phyloP scores from a whole-genome alignment of 2,888 invertebrate genomes.

The Mesoligia furuncula region DNA sequence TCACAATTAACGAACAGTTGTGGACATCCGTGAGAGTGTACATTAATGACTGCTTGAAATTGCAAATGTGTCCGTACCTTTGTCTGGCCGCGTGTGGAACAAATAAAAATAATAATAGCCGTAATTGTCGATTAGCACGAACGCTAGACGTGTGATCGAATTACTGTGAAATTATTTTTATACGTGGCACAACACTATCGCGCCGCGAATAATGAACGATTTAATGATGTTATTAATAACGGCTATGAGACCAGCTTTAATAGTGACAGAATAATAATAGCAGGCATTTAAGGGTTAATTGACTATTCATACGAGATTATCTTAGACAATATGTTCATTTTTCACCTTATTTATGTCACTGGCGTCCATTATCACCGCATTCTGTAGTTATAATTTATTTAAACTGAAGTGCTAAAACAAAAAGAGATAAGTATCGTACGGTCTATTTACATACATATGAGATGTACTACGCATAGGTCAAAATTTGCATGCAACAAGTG shows the following conservation, averaged over 20 bases:
- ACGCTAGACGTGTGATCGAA: constrained; percentile 59
- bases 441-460: constrained; percentile 31
- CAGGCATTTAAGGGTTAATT: constrained; percentile 47
- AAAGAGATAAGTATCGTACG: constrained; percentile 16
- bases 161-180: constrained; percentile 58
- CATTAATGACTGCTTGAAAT: constrained; percentile 75
- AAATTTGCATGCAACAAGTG: constrained; percentile 38
- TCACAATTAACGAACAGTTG: constrained; percentile 76
- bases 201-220: constrained; percentile 43
- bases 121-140: constrained; percentile 78
- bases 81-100: constrained; percentile 67
- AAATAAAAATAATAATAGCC: constrained; percentile 74
- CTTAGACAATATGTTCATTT: constrained; percentile 17
- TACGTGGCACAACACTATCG: constrained; percentile 45
- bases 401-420: constrained; percentile 14
- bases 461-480: constrained; percentile 16
- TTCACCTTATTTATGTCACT: constrained; percentile 35
- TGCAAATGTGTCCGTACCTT: constrained; percentile 76
- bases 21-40: constrained; percentile 73
- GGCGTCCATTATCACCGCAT: constrained; percentile 3
- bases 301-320: constrained; percentile 25
- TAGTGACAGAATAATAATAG: constrained; percentile 41
- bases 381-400: constrained; percentile 14
- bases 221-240: constrained; percentile 51
- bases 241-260: constrained; percentile 28